These are phyloP conservation scores for Mastomys natalensis DNA, from an alignment of 2,113 vertebrate species.

Conservation along the genomic window DNA sequence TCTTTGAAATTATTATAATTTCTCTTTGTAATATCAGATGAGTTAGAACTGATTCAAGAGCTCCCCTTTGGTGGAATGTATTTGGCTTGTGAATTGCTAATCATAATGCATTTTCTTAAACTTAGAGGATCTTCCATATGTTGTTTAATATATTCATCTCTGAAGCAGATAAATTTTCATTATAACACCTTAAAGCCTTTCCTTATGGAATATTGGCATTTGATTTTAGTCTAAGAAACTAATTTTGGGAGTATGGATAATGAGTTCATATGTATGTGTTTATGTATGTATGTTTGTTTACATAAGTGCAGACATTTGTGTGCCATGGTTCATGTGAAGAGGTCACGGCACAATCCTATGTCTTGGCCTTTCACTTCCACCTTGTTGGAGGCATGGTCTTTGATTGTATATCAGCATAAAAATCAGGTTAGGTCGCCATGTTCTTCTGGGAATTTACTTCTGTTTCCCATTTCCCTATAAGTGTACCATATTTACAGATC, in stretches of 20 bases:
- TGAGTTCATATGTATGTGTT: neutral
- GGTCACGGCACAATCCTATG: neutral
- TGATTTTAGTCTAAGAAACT: neutral
- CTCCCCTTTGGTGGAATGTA: neutral
- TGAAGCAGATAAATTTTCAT: neutral
- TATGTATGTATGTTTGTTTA: neutral
- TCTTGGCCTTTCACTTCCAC: neutral
- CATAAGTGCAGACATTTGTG: neutral
- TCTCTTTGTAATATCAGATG: neutral
- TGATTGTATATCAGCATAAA: neutral
- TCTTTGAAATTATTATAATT: neutral
- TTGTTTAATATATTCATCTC: neutral
- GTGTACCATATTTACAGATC: too few species aligned
- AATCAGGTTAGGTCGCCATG: neutral
- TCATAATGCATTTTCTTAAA: neutral
- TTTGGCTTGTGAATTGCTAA: neutral
- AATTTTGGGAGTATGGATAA: neutral
- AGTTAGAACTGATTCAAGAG: neutral
- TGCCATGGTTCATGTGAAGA: neutral
- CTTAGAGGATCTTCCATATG: neutral
- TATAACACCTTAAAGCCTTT: neutral
- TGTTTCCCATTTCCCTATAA: neutral
- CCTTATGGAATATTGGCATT: neutral
- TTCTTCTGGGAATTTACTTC: neutral
- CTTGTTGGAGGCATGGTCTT: neutral